These are phyloP conservation scores for Tetragnatha versicolor DNA, from an alignment of 1,140 invertebrate species.

Conservation along the genomic window DNA sequence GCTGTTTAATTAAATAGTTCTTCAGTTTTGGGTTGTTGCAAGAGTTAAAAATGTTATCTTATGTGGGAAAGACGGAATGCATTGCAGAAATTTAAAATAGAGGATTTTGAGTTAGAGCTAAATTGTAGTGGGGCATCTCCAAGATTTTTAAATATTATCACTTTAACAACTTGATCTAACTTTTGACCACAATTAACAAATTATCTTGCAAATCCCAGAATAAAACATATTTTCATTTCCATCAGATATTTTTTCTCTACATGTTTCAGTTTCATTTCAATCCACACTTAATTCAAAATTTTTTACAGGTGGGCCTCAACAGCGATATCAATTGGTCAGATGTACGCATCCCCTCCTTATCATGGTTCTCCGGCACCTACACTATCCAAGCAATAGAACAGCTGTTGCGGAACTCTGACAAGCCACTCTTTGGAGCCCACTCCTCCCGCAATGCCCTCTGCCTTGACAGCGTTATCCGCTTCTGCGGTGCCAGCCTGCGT, in stretches of 20 bases:
- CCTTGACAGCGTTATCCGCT: slow-evolving; percentile 72
- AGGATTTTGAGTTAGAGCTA: too few relatives aligned
- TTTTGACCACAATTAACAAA: neutral
- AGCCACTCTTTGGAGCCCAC: slow-evolving; percentile 82
- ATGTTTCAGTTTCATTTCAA: too few relatives aligned
- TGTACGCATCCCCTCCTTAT: slow-evolving; percentile 70
- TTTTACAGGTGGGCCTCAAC: slow-evolving; percentile 60
- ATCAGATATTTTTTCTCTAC: too few relatives aligned
- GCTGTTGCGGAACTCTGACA: slow-evolving; percentile 73
- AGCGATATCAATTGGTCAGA: slow-evolving; percentile 71
- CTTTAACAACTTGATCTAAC: neutral
- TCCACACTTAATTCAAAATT: neutral
- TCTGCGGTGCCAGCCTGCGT: slow-evolving; percentile 73
- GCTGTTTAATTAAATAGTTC: too few relatives aligned
- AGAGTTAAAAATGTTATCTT: too few relatives aligned
- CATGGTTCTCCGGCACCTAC: slow-evolving; percentile 86
- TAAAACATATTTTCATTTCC: too few relatives aligned
- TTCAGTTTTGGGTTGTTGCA: too few relatives aligned
- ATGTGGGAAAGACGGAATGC: too few relatives aligned
- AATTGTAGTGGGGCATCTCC: too few relatives aligned
- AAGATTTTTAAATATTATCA: neutral
- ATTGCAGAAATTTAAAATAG: too few relatives aligned
- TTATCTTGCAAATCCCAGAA: too few relatives aligned
- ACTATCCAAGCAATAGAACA: slow-evolving; percentile 85
- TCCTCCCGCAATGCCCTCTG: slow-evolving; percentile 83